Conservation (phyloP, 35 echinoderm and acorn worm species). For the Amphiura filiformis region DNA sequence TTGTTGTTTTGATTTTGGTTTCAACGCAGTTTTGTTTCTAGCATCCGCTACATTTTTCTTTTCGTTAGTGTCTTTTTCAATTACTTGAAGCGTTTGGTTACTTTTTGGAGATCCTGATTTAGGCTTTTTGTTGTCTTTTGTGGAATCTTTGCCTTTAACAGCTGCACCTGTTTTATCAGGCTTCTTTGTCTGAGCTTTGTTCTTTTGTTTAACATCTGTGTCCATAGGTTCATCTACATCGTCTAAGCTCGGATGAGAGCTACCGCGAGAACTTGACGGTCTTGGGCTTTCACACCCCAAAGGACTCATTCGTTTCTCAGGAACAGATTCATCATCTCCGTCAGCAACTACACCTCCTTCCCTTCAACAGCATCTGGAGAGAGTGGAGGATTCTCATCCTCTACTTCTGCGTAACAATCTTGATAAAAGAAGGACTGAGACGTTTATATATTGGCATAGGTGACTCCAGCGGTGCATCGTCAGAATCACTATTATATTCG, state of each 20-base stretch:
- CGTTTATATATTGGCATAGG: slow-evolving; percentile 49
- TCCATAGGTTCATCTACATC: neutral
- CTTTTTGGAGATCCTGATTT: neutral
- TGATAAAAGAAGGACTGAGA: slow-evolving; percentile 63
- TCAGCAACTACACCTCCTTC: slow-evolving; percentile 27
- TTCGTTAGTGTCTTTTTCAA: neutral
- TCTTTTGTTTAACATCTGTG: neutral
- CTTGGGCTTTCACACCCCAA: slow-evolving; percentile 62
- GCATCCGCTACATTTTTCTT: neutral
- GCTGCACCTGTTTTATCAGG: neutral
- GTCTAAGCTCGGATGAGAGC: slow-evolving; percentile 3
- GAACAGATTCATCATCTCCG: slow-evolving; percentile 44
- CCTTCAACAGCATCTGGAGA: neutral
- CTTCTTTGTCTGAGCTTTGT: neutral
- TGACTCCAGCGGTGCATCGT: slow-evolving; percentile 21
- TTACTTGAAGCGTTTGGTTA: neutral
- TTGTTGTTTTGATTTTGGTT: neutral
- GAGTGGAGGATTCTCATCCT: neutral
- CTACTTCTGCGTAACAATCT: slow-evolving; percentile 48
- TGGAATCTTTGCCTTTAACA: neutral
- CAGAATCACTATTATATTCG: slow-evolving; percentile 68
- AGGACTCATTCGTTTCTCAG: slow-evolving; percentile 63
- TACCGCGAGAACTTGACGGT: neutral
- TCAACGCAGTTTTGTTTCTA: neutral
- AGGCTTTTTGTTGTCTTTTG: neutral